Conservation (phyloP, 2,888 invertebrate species). For the Palloptera scutellata region DNA sequence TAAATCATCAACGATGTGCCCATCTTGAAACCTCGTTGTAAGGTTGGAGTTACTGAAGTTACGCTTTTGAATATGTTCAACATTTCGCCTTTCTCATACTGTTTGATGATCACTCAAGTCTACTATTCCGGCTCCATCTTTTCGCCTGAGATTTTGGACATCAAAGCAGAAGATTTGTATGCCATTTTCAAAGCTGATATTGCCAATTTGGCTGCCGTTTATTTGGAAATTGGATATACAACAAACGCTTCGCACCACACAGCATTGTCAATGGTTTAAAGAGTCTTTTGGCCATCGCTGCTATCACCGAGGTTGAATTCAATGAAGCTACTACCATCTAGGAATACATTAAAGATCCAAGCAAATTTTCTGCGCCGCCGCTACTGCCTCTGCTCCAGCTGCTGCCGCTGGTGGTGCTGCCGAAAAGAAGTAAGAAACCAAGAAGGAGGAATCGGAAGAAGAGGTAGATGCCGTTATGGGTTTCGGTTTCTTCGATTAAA, state of each 20-base stretch:
- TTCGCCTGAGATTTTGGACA: constrained; percentile 95
- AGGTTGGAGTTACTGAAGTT: constrained; percentile 98
- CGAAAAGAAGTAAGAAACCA: constrained; percentile 76
- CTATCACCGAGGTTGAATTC: constrained; percentile 94
- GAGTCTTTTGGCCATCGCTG: constrained; percentile 95
- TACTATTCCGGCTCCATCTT: constrained; percentile 99
- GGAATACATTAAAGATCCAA: constrained; percentile 94
- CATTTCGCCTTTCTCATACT: constrained; percentile 99
- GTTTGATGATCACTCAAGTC: constrained; percentile 93
- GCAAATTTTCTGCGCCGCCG: constrained; percentile 85
- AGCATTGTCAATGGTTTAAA: constrained; percentile 98
- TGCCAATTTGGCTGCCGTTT: constrained; percentile 92
- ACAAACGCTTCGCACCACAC: constrained; percentile 98
- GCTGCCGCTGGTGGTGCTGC: constrained; percentile 72
- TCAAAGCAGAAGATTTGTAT: constrained; percentile 95
- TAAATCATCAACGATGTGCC: constrained; percentile 98
- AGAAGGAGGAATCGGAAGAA: constrained; percentile 81
- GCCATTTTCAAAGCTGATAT: constrained; percentile 93
- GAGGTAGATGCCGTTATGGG: constrained; percentile 94
- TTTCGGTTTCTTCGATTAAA: constrained; percentile 91
- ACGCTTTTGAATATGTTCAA: constrained; percentile 99
- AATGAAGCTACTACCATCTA: constrained; percentile 92
- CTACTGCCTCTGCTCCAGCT: constrained; percentile 69
- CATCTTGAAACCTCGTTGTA: constrained; percentile 93
- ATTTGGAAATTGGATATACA: constrained; percentile 93